Base-by-base conservation (phyloP, 2,888 invertebrate species). In the Hirtodrosophila trivittata region DNA sequence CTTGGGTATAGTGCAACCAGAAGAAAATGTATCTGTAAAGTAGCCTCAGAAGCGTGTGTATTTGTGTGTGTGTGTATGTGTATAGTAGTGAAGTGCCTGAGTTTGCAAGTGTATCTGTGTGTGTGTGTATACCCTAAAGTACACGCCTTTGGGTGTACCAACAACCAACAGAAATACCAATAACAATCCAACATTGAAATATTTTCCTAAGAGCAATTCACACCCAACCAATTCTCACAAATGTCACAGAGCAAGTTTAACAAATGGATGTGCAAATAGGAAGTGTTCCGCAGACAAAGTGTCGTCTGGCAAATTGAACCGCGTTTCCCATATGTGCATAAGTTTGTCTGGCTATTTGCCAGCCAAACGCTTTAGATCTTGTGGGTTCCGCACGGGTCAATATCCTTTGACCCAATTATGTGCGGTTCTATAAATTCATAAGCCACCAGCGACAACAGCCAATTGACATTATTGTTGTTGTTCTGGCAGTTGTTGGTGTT, bases 331-430 rank as follows among this genome's bases (percentile, higher is more conserved):
- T 39, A 54, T 52, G 46, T 9, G 37, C 26, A 56, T 39, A 46
- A 30, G 28, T 26, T 26, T 25, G 54, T 46, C 50, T 74, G 74
- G 71, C 67, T 33, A 68, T 63, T 62, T 75, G 67, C 69, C 70
- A 66, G 47, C 28, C 46, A 21, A 21, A 18, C 38, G 55, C 39
- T 41, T 35, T 35, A 45, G 26, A 39, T 49, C 28, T 54, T 49
- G 32, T 14, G 28, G 50, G 28, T 37, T 60, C 46, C 66, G 49
- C 75, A 41, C 75, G 78, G 88, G 88, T 88, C 88, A 88, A 88
- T 87, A 88, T 88, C 88, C 88, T 88, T 88, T 88, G 88, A 88
- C 88, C 88, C 85, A 88, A 87, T 86, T 88, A 75, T 77, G 66
- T 14, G 32, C 37, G 38, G 57, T 32, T 67, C 72, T 46, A 59